Evolutionary conservation across 1,140 invertebrate species (phyloP).

Genomic region (Dolichoris vasculosae): DNA sequence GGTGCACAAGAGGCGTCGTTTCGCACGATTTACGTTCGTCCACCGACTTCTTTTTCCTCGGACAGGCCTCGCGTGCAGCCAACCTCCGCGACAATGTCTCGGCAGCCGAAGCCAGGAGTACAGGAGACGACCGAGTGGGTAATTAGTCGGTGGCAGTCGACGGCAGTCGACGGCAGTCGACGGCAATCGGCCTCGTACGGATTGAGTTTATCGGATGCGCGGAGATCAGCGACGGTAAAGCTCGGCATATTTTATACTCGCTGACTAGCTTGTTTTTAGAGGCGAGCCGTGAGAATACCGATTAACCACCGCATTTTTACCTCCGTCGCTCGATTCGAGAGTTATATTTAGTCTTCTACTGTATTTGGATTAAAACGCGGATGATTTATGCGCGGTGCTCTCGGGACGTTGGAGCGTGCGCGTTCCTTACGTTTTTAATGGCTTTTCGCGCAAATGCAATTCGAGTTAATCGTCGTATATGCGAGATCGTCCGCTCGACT

Average conservation of each 20-base stretch:
- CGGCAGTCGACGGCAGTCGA: too few relatives aligned
- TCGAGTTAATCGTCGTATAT: neutral
- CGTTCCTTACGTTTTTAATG: neutral
- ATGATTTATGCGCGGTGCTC: neutral
- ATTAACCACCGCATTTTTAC: neutral
- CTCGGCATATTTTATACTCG: neutral
- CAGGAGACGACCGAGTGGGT: conserved; percentile 23
- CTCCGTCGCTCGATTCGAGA: neutral
- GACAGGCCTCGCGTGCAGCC: neutral
- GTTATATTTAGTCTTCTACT: neutral
- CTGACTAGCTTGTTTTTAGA: neutral
- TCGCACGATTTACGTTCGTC: neutral
- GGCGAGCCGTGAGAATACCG: neutral
- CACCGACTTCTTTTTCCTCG: neutral
- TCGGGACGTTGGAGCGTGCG: too few relatives aligned
- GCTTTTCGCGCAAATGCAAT: neutral
- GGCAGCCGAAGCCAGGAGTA: neutral
- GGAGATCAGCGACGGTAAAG: neutral
- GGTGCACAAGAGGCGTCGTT: neutral
- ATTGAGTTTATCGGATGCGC: conserved; percentile 6
- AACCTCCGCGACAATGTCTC: neutral
- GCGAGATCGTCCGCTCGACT: neutral
- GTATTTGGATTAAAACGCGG: neutral
- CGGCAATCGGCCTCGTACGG: neutral
- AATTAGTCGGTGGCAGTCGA: too few relatives aligned